Conservation (phyloP, 2,113 vertebrate species). For the Cryptomyrus ogoouensis region DNA sequence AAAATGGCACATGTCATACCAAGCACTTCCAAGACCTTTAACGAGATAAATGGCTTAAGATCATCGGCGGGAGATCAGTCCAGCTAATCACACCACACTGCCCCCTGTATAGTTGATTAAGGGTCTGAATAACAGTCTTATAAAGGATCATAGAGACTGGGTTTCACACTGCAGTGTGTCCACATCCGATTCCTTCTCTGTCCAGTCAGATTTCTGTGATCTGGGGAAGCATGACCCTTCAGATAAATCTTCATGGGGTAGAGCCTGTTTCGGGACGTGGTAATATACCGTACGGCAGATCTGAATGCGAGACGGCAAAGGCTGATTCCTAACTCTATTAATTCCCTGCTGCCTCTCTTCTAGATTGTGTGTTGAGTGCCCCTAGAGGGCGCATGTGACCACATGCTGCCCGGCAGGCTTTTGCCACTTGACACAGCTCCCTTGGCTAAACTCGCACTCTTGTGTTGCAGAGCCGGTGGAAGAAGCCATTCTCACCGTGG, state of each 20-base stretch:
- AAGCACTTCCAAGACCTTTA: background rate
- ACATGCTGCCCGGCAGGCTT: background rate
- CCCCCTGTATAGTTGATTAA: background rate
- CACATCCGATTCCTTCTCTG: background rate
- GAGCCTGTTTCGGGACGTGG: background rate
- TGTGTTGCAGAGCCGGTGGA: conserved; percentile 91
- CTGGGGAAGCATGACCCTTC: background rate
- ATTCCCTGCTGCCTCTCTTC: conserved; percentile 13
- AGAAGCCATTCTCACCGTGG: conserved; percentile 80
- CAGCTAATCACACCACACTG: background rate
- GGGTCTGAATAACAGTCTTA: background rate
- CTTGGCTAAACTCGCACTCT: conserved; percentile 67
- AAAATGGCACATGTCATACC: background rate
- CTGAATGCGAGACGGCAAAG: conserved; percentile 6
- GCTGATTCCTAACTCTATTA: conserved; percentile 40
- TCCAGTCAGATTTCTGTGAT: background rate
- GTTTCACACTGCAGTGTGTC: background rate
- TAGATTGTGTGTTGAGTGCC: background rate
- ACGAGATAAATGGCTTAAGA: background rate
- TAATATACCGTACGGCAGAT: background rate
- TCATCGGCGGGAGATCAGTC: background rate
- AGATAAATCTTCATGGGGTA: background rate
- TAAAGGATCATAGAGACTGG: background rate
- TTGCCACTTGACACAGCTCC: conserved; percentile 9
- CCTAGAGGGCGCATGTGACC: background rate